Evolutionary conservation across 2,113 vertebrate species (phyloP), one percentile per base, ranked within the genome.

Genomic region (Thamnaconus septentrionalis): DNA sequence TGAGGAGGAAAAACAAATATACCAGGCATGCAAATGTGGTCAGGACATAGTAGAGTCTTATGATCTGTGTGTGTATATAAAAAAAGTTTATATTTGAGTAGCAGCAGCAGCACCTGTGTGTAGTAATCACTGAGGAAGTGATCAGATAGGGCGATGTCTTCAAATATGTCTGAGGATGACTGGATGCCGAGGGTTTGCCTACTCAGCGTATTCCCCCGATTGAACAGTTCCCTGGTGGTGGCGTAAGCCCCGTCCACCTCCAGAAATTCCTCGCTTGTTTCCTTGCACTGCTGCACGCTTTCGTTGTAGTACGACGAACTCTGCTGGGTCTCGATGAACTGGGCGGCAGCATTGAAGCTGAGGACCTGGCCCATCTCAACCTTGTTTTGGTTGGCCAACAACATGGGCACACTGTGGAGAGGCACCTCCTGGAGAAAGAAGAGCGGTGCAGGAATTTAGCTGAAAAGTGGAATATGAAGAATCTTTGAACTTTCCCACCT

Each of bases 41-140:
- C 42, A 9, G 69, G 46, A 75, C 3, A 64, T 6, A 41, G 70
- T 4, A 11, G 48, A 4, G 48, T 49, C 48, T 10, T 8, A 4
- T 4, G 9, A 3, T 49, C 9, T 49, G 48, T 59, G 10, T 51
- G 4, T 8, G 9, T 63, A 0, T 18, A 4, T 63, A 48, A 56
- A 5, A 77, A 50, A 48, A 7, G 3, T 7, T 48, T 4, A 11
- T 49, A 11, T 1, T 45, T 62, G 7, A 4, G 69, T 39, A 57
- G 1, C 41, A 7, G 39, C 40, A 6, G 52, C 9, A 4, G 8
- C 80, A 92, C 91, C 90, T 90, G 79, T 52, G 85, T 80, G 68
- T 81, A 92, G 75, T 92, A 91, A 3, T 80, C 81, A 43, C 64
- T 10, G 11, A 92, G 85, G 8, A 88, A 82, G 7, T 39, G 41